phyloP scores from a whole-genome alignment of 23 tunicate species.

The Ascidia mentula region DNA sequence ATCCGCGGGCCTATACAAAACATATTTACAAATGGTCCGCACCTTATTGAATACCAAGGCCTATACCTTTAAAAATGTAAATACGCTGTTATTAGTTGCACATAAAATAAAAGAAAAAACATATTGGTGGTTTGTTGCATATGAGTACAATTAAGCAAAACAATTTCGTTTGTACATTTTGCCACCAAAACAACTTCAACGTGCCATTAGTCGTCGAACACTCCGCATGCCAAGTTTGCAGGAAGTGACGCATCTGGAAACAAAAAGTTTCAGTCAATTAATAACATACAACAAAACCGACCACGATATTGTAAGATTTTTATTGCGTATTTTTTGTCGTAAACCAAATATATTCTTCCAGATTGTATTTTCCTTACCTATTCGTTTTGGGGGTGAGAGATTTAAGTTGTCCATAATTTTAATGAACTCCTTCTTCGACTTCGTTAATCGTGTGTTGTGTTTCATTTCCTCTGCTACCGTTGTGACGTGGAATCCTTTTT shows the following conservation, averaged over 20 bases:
- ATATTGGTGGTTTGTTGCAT: no score
- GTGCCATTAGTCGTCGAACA: not conserved
- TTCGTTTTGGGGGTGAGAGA: constrained; percentile 47
- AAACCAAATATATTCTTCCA: not conserved
- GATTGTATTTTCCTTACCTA: constrained; percentile 22
- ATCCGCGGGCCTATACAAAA: no score
- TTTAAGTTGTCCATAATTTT: constrained; percentile 72
- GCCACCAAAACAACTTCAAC: no score
- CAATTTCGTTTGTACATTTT: no score
- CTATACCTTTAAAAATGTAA: no score
- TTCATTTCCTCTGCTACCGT: constrained; percentile 69
- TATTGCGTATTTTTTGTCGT: not conserved
- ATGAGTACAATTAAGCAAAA: no score
- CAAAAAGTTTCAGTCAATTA: no score
- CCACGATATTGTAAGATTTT: not conserved
- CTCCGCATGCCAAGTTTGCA: not conserved
- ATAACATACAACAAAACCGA: not conserved
- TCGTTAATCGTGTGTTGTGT: constrained; percentile 58
- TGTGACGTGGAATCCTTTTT: constrained; percentile 50
- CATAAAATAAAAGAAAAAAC: no score
- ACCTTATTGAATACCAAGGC: no score
- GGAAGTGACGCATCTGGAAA: not conserved
- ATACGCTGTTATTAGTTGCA: no score
- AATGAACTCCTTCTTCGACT: constrained; percentile 54
- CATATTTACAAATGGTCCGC: no score